Percentiles rank a stretch among this genome's conserved stretches.
phyloP scores from a whole-genome alignment of 2,797 vertebrate genomes.

The Tangara arthus region DNA sequence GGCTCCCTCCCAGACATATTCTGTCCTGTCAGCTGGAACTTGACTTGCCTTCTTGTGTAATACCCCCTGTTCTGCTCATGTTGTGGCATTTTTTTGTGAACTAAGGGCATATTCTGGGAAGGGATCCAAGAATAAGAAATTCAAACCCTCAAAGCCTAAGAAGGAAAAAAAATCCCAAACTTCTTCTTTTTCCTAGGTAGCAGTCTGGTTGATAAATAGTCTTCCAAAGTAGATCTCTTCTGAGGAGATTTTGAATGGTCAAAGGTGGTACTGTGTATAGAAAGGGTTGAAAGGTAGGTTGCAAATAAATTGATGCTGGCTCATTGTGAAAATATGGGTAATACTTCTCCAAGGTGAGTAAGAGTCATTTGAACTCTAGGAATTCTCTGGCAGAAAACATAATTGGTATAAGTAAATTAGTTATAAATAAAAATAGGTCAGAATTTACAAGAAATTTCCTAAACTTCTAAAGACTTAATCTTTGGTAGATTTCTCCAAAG shows the following conservation, averaged over 20 bases:
- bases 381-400: background rate
- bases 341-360: background rate
- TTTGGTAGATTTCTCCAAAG: background rate
- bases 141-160: background rate
- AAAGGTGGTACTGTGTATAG: background rate
- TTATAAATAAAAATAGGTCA: background rate
- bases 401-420: background rate
- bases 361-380: background rate
- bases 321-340: background rate
- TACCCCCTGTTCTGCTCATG: background rate
- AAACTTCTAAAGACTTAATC: background rate
- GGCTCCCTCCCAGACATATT: background rate
- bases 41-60: background rate
- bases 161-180: fast-evolving
- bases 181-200: background rate
- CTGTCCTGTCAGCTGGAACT: background rate
- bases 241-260: background rate
- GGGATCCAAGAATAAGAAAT: background rate
- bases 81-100: background rate
- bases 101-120: background rate
- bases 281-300: background rate
- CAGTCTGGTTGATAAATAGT: background rate
- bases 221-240: background rate
- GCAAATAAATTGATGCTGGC: background rate
- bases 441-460: background rate